Evolutionary conservation across 2,797 vertebrate species (phyloP).

Genomic region (Stomatorhinus walkeri): DNA sequence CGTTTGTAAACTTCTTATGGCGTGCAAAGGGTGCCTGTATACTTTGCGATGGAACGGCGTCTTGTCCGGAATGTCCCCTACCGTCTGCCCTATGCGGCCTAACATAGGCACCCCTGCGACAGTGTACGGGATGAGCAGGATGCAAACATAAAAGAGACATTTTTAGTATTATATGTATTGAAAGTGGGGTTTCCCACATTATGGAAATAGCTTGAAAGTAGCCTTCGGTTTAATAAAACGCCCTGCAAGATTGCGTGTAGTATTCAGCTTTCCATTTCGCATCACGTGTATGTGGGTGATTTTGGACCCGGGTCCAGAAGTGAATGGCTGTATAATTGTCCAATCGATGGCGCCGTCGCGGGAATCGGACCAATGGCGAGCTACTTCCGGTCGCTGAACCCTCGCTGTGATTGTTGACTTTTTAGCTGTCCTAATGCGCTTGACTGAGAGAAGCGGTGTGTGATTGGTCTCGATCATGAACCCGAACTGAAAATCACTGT

Average conservation of each 20-base stretch:
- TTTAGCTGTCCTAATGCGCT: conserved; percentile 16
- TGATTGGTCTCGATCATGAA: neutral
- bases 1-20: too few species aligned
- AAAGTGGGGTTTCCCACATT: neutral
- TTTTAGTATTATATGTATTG: neutral
- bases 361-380: conserved; percentile 31
- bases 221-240: neutral
- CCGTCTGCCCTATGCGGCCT: neutral
- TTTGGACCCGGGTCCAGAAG: neutral
- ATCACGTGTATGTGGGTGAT: conserved; percentile 2
- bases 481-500: conserved; percentile 19
- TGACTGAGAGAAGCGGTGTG: conserved; percentile 34
- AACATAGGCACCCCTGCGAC: neutral
- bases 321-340: conserved; percentile 32
- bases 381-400: conserved; percentile 37
- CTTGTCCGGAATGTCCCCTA: neutral
- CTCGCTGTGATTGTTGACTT: conserved; percentile 39
- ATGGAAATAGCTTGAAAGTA: neutral
- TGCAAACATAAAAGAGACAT: neutral
- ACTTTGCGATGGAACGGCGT: neutral
- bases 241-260: neutral
- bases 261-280: neutral
- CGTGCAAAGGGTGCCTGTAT: neutral
- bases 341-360: conserved; percentile 38
- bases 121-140: neutral